phyloP scores from a whole-genome alignment of 2,113 vertebrate species.

The Mustela lutreola region DNA sequence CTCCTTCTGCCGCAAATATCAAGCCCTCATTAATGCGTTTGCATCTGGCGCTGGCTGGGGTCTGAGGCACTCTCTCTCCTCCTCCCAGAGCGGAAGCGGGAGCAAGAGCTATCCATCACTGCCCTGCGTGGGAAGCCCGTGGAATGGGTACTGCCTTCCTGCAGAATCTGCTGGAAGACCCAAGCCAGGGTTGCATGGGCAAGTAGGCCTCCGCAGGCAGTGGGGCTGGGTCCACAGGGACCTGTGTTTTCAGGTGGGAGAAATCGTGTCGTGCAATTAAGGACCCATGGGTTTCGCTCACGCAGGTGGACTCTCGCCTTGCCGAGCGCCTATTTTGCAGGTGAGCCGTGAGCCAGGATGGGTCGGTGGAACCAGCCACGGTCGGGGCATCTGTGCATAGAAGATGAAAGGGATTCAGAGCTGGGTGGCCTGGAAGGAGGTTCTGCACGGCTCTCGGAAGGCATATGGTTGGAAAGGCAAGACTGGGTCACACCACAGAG shows the following conservation, averaged over 20 bases:
- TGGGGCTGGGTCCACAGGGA: fast-evolving
- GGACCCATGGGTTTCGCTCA: fast-evolving
- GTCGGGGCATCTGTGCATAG: no score
- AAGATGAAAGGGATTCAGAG: no score
- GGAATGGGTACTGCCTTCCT: fast-evolving
- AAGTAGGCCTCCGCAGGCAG: no score
- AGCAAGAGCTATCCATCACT: not conserved
- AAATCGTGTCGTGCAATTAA: not conserved
- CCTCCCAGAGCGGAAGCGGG: not conserved
- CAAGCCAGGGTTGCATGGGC: fast-evolving
- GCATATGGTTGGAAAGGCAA: not conserved
- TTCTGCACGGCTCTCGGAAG: not conserved
- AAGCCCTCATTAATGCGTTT: not conserved
- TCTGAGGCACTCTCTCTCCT: no score
- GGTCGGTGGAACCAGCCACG: not conserved
- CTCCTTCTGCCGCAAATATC: not conserved
- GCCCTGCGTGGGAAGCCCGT: not conserved
- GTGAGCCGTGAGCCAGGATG: not conserved
- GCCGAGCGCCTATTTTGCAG: fast-evolving
- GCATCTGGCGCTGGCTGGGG: fast-evolving
- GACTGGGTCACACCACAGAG: not conserved
- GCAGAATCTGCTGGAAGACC: fast-evolving
- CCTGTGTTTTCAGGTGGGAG: not conserved
- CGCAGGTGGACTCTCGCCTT: not conserved
- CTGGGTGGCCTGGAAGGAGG: fast-evolving